phyloP scores from a whole-genome alignment of 2,888 invertebrate species.

The Dromius quadrimaculatus region DNA sequence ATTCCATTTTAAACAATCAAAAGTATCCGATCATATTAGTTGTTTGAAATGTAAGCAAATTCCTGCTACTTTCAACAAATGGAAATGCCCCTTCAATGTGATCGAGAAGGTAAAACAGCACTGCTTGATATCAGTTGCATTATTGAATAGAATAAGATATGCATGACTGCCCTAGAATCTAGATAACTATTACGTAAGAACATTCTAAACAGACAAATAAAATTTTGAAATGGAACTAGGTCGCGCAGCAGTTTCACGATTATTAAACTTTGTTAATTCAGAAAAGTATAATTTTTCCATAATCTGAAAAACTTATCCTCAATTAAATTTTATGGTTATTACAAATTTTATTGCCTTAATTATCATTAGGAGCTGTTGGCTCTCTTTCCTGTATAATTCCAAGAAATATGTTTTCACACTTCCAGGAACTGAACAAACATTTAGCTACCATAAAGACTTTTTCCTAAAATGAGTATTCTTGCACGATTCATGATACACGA shows the following conservation, averaged over 20 bases:
- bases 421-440: neutral
- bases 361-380: slow-evolving; percentile 13
- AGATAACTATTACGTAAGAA: slow-evolving; percentile 8
- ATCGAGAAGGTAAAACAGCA: no score
- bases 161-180: slow-evolving; percentile 7
- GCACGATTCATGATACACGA: no score
- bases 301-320: neutral
- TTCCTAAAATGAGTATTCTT: no score
- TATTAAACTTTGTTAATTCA: neutral
- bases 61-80: no score
- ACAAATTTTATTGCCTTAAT: slow-evolving; percentile 16
- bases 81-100: no score
- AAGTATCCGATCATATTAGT: no score
- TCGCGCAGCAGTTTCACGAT: neutral
- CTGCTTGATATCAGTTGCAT: no score
- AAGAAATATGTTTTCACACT: neutral
- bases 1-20: no score
- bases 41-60: no score
- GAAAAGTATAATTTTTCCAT: slow-evolving; percentile 2
- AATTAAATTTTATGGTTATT: slow-evolving; percentile 19
- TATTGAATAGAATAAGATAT: no score
- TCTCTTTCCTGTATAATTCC: slow-evolving; percentile 13
- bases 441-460: no score
- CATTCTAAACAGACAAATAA: slow-evolving; percentile 20
- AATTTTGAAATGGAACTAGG: slow-evolving; percentile 11